A percentile compares a stretch with the other conserved stretches of the same genome.
Conservation (phyloP, 2,888 invertebrate species). For the Atherix ibis region DNA sequence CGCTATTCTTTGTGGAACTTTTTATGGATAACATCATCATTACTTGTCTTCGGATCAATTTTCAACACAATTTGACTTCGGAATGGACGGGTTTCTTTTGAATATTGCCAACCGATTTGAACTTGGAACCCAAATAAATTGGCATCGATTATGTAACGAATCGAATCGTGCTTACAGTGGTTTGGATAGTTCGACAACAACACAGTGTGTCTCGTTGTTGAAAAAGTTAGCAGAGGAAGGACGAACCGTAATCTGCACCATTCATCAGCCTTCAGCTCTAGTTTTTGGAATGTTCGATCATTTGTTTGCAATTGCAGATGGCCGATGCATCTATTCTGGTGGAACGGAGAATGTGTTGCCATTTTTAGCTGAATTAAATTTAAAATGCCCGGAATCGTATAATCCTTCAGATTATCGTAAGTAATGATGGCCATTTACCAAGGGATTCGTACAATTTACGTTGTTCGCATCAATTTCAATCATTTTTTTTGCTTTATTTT, state of each 20-base stretch:
- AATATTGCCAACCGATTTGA: no score
- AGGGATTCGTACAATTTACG: no score
- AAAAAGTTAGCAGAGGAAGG: constrained; percentile 71
- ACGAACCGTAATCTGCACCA: constrained; percentile 71
- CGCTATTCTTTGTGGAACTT: no score
- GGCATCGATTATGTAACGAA: no score
- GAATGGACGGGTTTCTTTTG: no score
- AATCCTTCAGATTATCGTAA: constrained; percentile 84
- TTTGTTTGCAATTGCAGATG: constrained; percentile 66
- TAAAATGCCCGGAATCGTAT: constrained; percentile 74
- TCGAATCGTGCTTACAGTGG: no score
- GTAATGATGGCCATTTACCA: no score
- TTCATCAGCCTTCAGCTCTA: constrained; percentile 82
- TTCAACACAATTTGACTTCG: no score
- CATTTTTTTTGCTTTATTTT: background rate
- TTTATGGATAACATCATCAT: no score
- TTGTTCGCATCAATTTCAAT: background rate
- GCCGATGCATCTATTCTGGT: constrained; percentile 67
- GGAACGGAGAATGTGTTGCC: constrained; percentile 58
- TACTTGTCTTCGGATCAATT: no score
- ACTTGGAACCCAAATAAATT: no score
- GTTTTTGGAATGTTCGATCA: constrained; percentile 81
- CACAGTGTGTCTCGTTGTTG: constrained; percentile 64
- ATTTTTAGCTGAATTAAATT: constrained; percentile 51
- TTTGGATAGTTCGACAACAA: constrained; percentile 65